These are phyloP conservation scores for Psammodynastes pulverulentus DNA, from an alignment of 2,113 vertebrate species.

Conservation along the genomic window DNA sequence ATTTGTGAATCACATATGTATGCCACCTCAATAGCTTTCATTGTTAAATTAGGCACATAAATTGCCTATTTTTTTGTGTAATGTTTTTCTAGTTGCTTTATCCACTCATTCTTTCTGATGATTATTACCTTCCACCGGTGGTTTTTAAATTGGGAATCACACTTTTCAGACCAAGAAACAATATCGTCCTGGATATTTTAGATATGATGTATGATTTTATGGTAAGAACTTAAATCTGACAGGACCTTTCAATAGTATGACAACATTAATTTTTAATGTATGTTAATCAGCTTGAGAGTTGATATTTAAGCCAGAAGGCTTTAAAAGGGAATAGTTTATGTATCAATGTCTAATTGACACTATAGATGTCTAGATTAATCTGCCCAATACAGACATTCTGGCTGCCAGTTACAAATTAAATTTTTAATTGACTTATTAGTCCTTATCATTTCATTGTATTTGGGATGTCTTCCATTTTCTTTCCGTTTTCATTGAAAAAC, in stretches of 20 bases:
- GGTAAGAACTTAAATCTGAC: not conserved
- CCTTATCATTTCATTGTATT: not conserved
- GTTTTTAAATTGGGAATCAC: not conserved
- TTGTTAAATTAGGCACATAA: not conserved
- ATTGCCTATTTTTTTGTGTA: not conserved
- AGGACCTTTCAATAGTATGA: not conserved
- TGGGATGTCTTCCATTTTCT: not conserved
- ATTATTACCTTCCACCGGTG: not conserved
- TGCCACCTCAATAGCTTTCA: not conserved
- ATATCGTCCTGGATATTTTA: not conserved
- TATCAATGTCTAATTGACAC: not conserved
- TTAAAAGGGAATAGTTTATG: not conserved
- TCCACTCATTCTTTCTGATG: not conserved
- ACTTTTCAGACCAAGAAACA: not conserved
- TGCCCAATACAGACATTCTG: not conserved
- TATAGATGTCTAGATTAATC: not conserved
- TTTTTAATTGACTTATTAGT: not conserved
- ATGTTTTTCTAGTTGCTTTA: not conserved
- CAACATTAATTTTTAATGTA: not conserved
- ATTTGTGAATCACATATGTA: not conserved
- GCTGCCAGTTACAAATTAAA: not conserved
- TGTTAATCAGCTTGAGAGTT: not conserved
- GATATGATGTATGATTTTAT: not conserved
- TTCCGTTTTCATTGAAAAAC: not conserved
- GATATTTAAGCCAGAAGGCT: not conserved